Evolutionary conservation across 2,797 vertebrate species (phyloP), one percentile per base, ranked within the genome.

Genomic region (Falco biarmicus): DNA sequence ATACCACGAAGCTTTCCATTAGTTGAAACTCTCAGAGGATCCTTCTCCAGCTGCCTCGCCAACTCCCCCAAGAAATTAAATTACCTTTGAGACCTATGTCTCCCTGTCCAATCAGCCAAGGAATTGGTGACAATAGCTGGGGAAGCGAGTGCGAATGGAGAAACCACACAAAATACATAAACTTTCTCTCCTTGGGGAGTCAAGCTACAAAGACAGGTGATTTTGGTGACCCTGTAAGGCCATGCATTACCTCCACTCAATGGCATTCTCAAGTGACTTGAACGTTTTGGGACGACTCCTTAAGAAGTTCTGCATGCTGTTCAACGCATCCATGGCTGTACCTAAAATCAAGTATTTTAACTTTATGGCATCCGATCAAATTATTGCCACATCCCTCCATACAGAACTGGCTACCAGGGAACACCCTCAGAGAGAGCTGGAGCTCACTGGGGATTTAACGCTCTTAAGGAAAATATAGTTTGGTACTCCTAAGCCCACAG

Each of bases 241-340:
- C 68, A 11, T 45, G 13, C 5, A 18, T 97, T 98, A 99, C 99
- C 99, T 99, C 99, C 99, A 99, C 93, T 99, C 99, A 64, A 99
- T 99, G 88, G 99, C 99, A 70, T 99, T 99, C 97, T 99, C 99
- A 91, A 99, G 97, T 15, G 99, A 99, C 97, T 99, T 99, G 97
- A 99, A 99, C 0, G 99, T 99, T 98, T 99, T 99, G 90, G 99
- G 99, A 64, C 99, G 99, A 98, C 99, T 99, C 94, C 99, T 98
- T 71, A 99, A 98, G 98, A 99, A 99, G 97, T 99, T 99, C 98
- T 99, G 99, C 99, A 99, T 99, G 98, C 99, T 99, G 98, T 99
- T 99, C 95, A 99, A 97, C 20, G 99, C 99, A 93, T 99, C 99
- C 99, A 99, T 99, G 73, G 99, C 99, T 61, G 99, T 99, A 32